phyloP scores from a whole-genome alignment of 1,140 invertebrate genomes.

The Zophobas morio region DNA sequence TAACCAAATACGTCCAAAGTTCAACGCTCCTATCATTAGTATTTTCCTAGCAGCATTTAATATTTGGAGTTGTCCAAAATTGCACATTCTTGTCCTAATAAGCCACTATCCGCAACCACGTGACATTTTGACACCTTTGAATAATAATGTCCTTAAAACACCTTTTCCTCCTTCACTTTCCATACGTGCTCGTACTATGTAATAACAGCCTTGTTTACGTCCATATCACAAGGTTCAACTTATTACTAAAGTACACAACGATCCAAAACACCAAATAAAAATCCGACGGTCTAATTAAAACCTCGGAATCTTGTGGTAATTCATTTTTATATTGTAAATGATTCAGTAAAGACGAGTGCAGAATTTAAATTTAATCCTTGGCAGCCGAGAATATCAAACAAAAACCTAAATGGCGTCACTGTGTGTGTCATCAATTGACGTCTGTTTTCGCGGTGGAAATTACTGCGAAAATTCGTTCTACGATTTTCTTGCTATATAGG shows the following conservation, averaged over 20 bases:
- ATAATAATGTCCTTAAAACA: too few species aligned
- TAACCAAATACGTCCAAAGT: too few species aligned
- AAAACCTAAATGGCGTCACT: conserved; percentile 35
- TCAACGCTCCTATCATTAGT: too few species aligned
- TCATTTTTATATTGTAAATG: conserved; percentile 17
- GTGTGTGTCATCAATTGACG: conserved; percentile 35
- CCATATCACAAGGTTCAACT: conserved; percentile 21
- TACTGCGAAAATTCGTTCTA: conserved; percentile 15
- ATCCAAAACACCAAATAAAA: background rate
- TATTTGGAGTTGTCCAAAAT: too few species aligned
- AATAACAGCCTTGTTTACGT: conserved; percentile 31
- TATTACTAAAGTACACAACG: conserved; percentile 13
- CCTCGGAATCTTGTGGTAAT: background rate
- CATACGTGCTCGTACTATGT: conserved; percentile 29
- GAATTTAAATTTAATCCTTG: conserved; percentile 34
- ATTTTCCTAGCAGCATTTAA: too few species aligned
- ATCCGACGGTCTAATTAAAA: background rate
- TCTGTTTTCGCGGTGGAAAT: conserved; percentile 14
- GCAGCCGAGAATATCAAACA: conserved; percentile 37
- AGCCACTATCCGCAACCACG: too few species aligned
- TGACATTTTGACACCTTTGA: too few species aligned
- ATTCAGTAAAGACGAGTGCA: conserved; percentile 31
- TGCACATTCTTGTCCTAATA: too few species aligned
- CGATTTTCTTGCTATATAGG: background rate
- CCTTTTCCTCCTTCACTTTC: conserved; percentile 13